Conservation (phyloP, 2,888 invertebrate species). For the Noctua janthina region DNA sequence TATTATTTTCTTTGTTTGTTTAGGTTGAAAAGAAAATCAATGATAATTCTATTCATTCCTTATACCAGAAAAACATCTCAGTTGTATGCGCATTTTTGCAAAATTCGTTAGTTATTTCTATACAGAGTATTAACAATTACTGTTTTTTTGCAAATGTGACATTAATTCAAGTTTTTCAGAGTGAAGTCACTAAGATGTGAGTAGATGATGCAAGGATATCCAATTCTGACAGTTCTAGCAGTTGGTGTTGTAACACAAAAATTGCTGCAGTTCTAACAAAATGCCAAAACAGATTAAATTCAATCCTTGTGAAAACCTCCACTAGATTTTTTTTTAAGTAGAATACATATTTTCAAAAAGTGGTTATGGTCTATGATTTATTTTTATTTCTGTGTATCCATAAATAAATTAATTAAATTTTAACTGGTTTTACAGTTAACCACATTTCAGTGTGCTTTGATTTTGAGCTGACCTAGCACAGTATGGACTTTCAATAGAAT, state of each 20-base stretch:
- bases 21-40: not conserved
- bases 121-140: not conserved
- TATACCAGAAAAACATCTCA: not conserved
- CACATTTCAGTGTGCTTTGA: not conserved
- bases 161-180: not conserved
- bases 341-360: not conserved
- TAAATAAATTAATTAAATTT: not conserved
- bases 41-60: not conserved
- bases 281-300: not conserved
- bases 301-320: not conserved
- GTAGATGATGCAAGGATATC: not conserved
- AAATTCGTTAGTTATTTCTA: not conserved
- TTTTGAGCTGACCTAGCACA: not conserved
- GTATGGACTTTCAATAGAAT: not conserved
- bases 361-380: not conserved
- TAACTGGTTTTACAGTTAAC: not conserved
- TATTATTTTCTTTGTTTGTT: not conserved
- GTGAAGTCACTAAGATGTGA: not conserved
- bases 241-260: not conserved
- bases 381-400: not conserved
- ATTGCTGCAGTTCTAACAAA: not conserved
- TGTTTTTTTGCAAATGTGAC: not conserved
- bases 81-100: not conserved
- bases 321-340: not conserved
- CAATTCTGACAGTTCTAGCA: not conserved